Percentiles rank a stretch among this genome's conserved stretches.
These are phyloP conservation scores for Aix galericulata DNA, from an alignment of 2,113 vertebrate genomes.

Conservation along the genomic window DNA sequence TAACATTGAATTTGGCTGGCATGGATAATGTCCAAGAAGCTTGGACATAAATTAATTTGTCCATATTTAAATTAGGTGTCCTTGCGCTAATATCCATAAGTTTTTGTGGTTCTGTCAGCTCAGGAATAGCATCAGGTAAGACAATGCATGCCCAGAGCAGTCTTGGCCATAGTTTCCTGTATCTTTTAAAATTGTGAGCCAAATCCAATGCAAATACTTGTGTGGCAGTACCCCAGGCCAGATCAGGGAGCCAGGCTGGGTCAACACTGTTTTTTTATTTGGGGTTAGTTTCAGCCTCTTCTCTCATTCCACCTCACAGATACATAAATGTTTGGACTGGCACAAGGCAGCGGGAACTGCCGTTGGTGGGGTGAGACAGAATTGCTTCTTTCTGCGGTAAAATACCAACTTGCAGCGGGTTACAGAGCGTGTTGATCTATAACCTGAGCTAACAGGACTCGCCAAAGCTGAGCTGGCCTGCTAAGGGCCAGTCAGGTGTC, in stretches of 20 bases:
- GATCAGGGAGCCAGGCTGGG: not conserved
- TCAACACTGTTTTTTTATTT: not conserved
- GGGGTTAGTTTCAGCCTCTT: not conserved
- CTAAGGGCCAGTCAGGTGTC: not conserved
- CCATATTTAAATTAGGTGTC: accelerated
- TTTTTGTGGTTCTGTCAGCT: not conserved
- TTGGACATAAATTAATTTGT: not conserved
- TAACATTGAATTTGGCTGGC: not conserved
- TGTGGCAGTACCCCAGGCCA: not conserved
- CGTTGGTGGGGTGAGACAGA: not conserved
- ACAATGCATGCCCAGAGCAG: accelerated
- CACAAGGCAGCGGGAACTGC: not conserved
- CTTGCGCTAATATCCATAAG: not conserved
- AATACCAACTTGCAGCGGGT: not conserved
- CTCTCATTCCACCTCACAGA: not conserved
- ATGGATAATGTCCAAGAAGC: accelerated
- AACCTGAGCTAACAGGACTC: not conserved
- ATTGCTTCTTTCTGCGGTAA: accelerated
- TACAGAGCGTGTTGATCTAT: accelerated
- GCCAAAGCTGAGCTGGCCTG: not conserved
- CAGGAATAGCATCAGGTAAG: not conserved
- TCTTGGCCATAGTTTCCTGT: not conserved
- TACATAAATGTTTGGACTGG: not conserved
- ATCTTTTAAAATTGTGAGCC: not conserved
- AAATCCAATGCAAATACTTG: not conserved